Percentiles rank a stretch among this genome's conserved stretches.
phyloP scores from a whole-genome alignment of 2,797 vertebrate species.

The Melanotaenia trifasciata region DNA sequence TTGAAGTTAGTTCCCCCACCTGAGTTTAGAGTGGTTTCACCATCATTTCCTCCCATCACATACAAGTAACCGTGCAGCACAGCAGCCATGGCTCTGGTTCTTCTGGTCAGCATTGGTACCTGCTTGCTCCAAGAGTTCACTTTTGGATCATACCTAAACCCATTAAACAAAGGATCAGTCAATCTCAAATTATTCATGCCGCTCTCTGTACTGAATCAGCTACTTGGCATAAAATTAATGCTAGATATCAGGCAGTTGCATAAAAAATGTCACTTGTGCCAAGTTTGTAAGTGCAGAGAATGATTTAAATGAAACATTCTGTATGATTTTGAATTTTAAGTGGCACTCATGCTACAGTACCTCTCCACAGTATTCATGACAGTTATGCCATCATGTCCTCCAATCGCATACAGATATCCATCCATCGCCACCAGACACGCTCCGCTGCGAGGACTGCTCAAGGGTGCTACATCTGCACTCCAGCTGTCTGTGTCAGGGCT shows the following conservation, averaged over 20 bases:
- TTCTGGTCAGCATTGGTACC: conserved; percentile 65
- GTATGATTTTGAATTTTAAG: conserved; percentile 5
- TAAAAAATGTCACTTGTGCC: background rate
- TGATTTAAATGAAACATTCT: background rate
- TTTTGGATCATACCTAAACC: conserved; percentile 75
- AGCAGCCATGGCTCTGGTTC: conserved; percentile 59
- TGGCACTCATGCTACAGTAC: conserved; percentile 20
- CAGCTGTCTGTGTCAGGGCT: conserved; percentile 73
- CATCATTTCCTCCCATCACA: conserved; percentile 80
- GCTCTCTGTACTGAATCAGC: conserved; percentile 26
- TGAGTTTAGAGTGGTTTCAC: conserved; percentile 68
- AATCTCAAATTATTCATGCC: conserved; percentile 18
- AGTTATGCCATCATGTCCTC: conserved; percentile 70
- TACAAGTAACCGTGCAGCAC: conserved; percentile 74
- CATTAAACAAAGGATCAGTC: conserved; percentile 2
- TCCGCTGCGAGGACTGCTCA: conserved; percentile 74
- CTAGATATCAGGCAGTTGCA: too few species aligned
- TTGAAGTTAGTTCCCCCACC: conserved; percentile 49
- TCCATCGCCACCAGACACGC: conserved; percentile 73
- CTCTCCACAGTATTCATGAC: conserved; percentile 75
- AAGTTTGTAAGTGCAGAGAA: background rate
- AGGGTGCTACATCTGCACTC: conserved; percentile 76
- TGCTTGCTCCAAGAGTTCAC: conserved; percentile 77
- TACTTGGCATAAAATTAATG: background rate
- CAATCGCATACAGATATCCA: conserved; percentile 72